Conservation (phyloP, 2,797 vertebrate species). For the Pelochelys cantorii region DNA sequence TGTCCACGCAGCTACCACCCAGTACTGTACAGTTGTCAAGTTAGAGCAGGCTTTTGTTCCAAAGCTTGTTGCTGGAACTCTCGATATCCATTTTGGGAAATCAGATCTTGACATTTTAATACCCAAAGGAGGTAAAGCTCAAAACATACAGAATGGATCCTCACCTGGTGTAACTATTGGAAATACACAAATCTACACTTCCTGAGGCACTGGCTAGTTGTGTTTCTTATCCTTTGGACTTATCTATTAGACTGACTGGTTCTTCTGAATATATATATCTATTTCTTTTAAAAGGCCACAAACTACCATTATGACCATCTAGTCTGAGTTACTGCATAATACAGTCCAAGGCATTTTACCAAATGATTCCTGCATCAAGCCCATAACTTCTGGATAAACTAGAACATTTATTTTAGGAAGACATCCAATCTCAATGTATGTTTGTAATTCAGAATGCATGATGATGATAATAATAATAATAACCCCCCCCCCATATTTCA, state of each 20-base stretch:
- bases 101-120: not conserved
- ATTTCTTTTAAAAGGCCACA: too few relatives aligned
- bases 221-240: not conserved
- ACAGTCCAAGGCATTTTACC: not conserved
- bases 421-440: rapidly evolving
- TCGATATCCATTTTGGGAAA: not conserved
- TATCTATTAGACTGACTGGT: not conserved
- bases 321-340: not conserved
- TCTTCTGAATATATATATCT: not conserved
- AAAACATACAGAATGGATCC: not conserved
- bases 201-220: not conserved
- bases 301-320: not conserved
- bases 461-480: slow-evolving; percentile 40
- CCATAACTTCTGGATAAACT: not conserved
- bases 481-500: slow-evolving; percentile 61
- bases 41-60: not conserved
- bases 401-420: not conserved
- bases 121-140: not conserved
- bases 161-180: not conserved
- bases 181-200: not conserved
- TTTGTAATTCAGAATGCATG: not conserved
- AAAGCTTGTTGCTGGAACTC: not conserved
- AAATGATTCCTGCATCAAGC: not conserved
- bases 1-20: too few relatives aligned
- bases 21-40: not conserved